Base-by-base conservation (phyloP, 2,797 vertebrate species). In the Neosalanx taihuensis region DNA sequence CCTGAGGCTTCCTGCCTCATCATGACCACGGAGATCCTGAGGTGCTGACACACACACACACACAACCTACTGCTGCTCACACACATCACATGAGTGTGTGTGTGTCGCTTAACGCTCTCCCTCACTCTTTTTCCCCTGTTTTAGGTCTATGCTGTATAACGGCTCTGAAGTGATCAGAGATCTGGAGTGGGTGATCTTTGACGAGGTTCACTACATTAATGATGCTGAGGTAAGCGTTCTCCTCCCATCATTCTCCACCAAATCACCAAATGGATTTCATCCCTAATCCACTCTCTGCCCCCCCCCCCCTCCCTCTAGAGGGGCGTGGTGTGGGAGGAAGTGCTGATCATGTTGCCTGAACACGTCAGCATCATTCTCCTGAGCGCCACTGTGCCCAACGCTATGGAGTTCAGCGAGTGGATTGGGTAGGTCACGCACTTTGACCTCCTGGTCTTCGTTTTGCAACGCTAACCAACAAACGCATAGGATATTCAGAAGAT, bases 311-410 rank as follows among this genome's bases (percentile, higher is more conserved):
- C n/a, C 41, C 61, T 56, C 3, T 76, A 97, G 96, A 93, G 96
- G 5, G 96, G 96, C 0, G 96, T 98, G 4, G 96, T 98, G 58
- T 98, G 96, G 96, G 96, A 98, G 86, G 96, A 98, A 76, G 96
- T 96, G 46, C 84, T 98, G 69, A 97, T 98, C 73, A 96, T 98
- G 96, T 92, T 98, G 1, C 96, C 96, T 0, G 95, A 97, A 69
- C 96, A 97, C 0, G 96, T 97, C 71, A 95, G 95, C 70, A 95
- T 98, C 79, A 96, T 98, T 74, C 92, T 97, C 46, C 94, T 97
- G 18, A 97, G 96, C 1, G 96, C 96, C 76, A 98, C 96, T 0
- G 94, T 97, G 53, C 96, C 96, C 70, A 98, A 97, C 0, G 94
- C 96, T 5, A 72, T 97, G 71, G 96, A 97, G 89, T 98, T 97